Evolutionary conservation across 2,888 invertebrate species (phyloP).

Genomic region (Cosmopolites sordidus): DNA sequence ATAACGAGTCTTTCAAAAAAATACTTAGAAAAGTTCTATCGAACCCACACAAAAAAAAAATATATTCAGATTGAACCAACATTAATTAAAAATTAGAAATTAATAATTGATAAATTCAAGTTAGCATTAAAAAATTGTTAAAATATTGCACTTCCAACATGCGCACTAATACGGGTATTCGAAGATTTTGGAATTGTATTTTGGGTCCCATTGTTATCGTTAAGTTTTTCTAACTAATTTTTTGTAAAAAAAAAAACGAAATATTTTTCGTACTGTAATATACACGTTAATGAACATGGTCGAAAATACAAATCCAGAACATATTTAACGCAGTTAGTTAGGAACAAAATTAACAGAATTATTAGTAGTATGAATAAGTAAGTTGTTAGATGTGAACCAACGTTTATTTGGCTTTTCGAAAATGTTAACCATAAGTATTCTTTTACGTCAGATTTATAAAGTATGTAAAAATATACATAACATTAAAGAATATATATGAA

Average conservation of each 20-base stretch:
- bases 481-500: no score
- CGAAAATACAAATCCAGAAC: not conserved
- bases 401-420: not conserved
- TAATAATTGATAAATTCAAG: not conserved
- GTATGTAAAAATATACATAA: no score
- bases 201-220: slow-evolving; percentile 4
- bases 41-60: no score
- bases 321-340: slow-evolving; percentile 1
- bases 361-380: not conserved
- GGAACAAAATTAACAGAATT: not conserved
- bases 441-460: no score
- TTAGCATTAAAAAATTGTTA: slow-evolving; percentile 18
- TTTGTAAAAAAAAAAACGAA: not conserved
- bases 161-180: slow-evolving; percentile 26
- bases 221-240: not conserved
- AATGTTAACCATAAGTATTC: no score
- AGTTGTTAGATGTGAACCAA: not conserved
- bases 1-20: no score
- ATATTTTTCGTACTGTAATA: not conserved
- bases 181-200: slow-evolving; percentile 14
- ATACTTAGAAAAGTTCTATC: no score
- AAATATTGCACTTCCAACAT: slow-evolving; percentile 21
- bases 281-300: not conserved
- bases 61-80: no score
- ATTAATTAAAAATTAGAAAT: no score